Conservation (phyloP, 2,888 invertebrate genomes). For the Schizaphis graminum region DNA sequence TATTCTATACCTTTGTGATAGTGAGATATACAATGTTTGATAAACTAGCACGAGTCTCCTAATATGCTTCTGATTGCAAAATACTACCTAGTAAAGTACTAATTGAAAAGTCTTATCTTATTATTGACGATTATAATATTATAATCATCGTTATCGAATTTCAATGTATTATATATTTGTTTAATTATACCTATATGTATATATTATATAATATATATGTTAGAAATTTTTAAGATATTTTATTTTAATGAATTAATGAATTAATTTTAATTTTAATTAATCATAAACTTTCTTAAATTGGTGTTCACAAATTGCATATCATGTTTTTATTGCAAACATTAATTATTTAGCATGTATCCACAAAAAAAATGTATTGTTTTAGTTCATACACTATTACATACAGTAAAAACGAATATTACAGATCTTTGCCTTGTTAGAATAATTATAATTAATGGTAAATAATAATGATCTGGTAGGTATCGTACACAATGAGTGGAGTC, state of each 20-base stretch:
- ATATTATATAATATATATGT: background rate
- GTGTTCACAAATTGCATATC: background rate
- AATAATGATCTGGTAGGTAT: background rate
- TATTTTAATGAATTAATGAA: background rate
- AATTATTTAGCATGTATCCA: background rate
- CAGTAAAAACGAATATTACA: background rate
- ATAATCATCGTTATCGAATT: background rate
- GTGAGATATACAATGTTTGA: background rate
- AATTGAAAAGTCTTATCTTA: background rate
- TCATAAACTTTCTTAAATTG: background rate
- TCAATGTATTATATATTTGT: background rate
- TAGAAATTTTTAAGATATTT: background rate
- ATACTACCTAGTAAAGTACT: background rate
- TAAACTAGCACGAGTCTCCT: background rate
- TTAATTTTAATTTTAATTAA: background rate
- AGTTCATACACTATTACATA: background rate
- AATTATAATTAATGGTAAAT: background rate
- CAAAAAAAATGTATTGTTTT: background rate
- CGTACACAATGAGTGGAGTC: background rate
- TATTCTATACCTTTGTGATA: background rate
- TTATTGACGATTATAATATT: background rate
- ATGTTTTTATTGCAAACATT: background rate
- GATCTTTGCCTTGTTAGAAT: background rate
- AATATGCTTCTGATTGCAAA: background rate
- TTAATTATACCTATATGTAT: background rate